Evolutionary conservation across 2,888 invertebrate species (phyloP).

Genomic region (Acanthosepion lycidas): DNA sequence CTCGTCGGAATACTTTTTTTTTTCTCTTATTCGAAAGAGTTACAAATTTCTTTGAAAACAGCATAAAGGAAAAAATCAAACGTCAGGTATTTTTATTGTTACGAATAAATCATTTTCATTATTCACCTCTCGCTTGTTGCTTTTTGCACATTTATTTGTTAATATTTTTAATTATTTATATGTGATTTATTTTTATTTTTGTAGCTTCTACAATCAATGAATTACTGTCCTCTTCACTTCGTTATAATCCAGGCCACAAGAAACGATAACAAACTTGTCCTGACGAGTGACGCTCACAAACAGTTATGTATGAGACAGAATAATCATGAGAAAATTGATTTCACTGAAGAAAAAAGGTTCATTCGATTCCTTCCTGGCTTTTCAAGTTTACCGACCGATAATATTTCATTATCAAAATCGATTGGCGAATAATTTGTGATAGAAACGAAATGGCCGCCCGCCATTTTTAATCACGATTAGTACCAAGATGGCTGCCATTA

Average conservation of each 20-base stretch:
- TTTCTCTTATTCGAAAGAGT: no score
- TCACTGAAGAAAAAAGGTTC: neutral
- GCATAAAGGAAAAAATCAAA: no score
- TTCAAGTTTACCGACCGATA: conserved; percentile 33
- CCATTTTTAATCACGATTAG: neutral
- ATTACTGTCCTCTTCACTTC: neutral
- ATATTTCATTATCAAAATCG: conserved; percentile 33
- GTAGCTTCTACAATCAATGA: neutral
- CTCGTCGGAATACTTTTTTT: no score
- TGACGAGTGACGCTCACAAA: neutral
- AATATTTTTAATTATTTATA: neutral
- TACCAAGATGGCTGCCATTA: neutral
- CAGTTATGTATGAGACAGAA: neutral
- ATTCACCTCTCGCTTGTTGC: neutral
- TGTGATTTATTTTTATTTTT: neutral
- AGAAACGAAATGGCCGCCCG: neutral
- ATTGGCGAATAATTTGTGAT: conserved; percentile 23
- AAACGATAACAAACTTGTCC: neutral
- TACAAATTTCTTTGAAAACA: no score
- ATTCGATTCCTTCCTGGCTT: conserved; percentile 10
- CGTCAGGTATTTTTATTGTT: no score
- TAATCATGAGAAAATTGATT: conserved; percentile 21
- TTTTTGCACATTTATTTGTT: neutral
- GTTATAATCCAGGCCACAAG: neutral
- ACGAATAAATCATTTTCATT: neutral